Percentiles rank a stretch among this genome's conserved stretches.
These are phyloP conservation scores for Suricata suricatta DNA, from an alignment of 2,113 vertebrate species.

Conservation along the genomic window DNA sequence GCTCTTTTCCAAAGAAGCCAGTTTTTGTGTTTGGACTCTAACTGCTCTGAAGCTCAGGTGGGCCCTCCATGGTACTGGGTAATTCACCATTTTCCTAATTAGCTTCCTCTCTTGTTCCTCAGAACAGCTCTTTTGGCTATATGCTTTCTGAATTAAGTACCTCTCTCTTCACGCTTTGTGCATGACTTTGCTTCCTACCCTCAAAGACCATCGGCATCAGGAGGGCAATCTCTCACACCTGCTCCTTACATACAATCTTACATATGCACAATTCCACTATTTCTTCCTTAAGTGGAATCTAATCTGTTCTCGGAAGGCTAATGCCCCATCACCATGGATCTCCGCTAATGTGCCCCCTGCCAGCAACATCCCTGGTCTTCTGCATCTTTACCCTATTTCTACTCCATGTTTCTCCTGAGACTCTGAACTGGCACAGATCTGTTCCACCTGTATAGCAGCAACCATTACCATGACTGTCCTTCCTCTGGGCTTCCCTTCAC, in stretches of 20 bases:
- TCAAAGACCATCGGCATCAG: not conserved
- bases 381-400: not conserved
- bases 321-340: not conserved
- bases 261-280: not conserved
- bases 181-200: not conserved
- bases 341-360: not conserved
- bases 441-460: not conserved
- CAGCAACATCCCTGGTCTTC: not conserved
- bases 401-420: not conserved
- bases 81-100: not conserved
- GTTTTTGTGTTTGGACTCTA: conserved; percentile 42
- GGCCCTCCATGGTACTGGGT: not conserved
- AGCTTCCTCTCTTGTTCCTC: not conserved
- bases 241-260: not conserved
- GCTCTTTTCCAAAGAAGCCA: not conserved
- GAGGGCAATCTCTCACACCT: not conserved
- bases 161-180: not conserved
- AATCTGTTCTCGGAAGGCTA: not conserved
- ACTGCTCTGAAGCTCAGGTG: not conserved
- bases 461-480: not conserved
- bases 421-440: not conserved
- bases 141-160: not conserved
- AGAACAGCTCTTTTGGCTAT: conserved; percentile 20
- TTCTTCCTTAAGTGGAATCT: not conserved
- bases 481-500: not conserved